Evolutionary conservation across 2,797 vertebrate genomes (phyloP).

Genomic region (Harpagifer antarcticus): DNA sequence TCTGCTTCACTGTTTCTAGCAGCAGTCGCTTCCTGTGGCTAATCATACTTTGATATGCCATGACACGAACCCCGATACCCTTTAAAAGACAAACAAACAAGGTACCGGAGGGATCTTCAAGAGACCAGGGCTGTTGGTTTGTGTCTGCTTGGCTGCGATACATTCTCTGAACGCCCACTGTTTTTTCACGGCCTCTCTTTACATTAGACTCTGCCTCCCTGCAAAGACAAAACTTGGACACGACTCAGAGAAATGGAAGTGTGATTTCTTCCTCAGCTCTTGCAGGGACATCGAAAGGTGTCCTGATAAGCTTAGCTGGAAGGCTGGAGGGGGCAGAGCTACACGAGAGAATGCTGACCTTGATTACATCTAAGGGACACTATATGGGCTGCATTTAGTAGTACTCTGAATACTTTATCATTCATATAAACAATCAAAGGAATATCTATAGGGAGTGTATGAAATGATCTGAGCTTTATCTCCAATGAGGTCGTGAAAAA

Average conservation of each 20-base stretch:
- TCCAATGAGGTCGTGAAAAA: conserved; percentile 15
- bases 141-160: conserved; percentile 62
- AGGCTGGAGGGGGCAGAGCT: conserved; percentile 40
- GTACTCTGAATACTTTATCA: too few species aligned
- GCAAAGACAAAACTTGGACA: conserved; percentile 66
- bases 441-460: conserved; percentile 17
- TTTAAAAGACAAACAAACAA: conserved; percentile 67
- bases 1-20: conserved; percentile 43
- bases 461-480: conserved; percentile 11
- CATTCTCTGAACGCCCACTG: conserved; percentile 68
- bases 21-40: conserved; percentile 69
- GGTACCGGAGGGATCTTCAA: conserved; percentile 50
- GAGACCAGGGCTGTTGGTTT: conserved; percentile 61
- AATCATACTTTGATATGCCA: conserved; percentile 74
- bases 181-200: conserved; percentile 68
- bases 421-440: too few species aligned
- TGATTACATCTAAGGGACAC: conserved; percentile 51
- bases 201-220: conserved; percentile 63
- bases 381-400: conserved; percentile 4
- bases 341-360: conserved; percentile 45
- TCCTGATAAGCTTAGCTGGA: conserved; percentile 58
- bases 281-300: conserved; percentile 56
- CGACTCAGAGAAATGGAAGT: conserved; percentile 55
- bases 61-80: conserved; percentile 64
- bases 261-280: conserved; percentile 52